phyloP scores from a whole-genome alignment of 1,140 invertebrate genomes.

The Drosophila auraria region DNA sequence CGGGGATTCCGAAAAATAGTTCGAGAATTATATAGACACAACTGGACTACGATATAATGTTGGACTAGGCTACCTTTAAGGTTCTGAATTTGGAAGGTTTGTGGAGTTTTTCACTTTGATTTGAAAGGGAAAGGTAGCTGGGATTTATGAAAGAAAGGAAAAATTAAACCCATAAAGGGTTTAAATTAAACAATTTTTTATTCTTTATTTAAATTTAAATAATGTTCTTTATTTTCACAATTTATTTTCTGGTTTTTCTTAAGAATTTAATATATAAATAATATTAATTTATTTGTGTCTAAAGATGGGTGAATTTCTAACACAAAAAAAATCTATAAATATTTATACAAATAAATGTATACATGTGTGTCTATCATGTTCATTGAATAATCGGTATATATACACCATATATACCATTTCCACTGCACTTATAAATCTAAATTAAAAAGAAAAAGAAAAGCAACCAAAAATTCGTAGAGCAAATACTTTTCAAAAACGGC shows the following conservation, averaged over 20 bases:
- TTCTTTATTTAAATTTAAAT: no score
- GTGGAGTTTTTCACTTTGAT: background rate
- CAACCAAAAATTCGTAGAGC: background rate
- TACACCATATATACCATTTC: background rate
- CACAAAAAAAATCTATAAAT: background rate
- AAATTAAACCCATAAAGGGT: no score
- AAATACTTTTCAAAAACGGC: background rate
- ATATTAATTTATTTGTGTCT: background rate
- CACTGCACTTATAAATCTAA: background rate
- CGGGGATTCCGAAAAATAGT: background rate
- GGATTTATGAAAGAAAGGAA: no score
- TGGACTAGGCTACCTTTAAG: background rate
- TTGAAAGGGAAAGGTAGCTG: background rate
- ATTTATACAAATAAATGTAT: background rate
- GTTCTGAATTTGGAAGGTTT: background rate
- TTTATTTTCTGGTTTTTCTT: background rate
- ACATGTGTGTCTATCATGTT: constrained; percentile 8
- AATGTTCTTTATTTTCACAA: no score
- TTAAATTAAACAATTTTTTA: no score
- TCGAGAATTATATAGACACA: no score
- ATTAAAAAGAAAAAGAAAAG: no score
- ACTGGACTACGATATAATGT: background rate
- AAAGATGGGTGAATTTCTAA: constrained; percentile 2
- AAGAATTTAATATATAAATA: background rate
- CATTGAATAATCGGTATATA: background rate